A percentile compares a stretch with the other conserved stretches of the same genome.
phyloP scores from a whole-genome alignment of 2,797 vertebrate genomes.

The Hapalemur alaotrensis region DNA sequence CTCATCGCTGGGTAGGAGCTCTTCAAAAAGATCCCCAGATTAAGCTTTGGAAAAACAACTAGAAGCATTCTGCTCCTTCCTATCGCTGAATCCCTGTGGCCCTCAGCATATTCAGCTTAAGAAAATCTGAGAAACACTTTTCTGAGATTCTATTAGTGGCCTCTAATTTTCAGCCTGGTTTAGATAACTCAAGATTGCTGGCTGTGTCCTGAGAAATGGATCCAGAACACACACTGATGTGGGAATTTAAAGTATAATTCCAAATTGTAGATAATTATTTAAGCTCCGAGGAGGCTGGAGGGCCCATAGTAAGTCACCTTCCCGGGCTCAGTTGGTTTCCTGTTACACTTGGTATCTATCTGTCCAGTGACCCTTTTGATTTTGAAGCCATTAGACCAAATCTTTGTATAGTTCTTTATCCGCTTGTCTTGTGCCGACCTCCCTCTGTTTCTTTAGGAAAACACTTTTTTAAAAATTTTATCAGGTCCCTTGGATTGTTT shows the following conservation, averaged over 20 bases:
- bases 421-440: slow-evolving; percentile 30
- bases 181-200: slow-evolving; percentile 64
- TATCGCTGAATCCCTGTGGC: not conserved
- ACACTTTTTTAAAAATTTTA: slow-evolving; percentile 77
- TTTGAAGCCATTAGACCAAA: slow-evolving; percentile 82
- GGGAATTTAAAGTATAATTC: slow-evolving; percentile 79
- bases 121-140: slow-evolving; percentile 41
- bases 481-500: slow-evolving; percentile 69
- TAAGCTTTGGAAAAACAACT: slow-evolving; percentile 67
- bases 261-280: slow-evolving; percentile 80
- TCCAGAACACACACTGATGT: slow-evolving; percentile 79
- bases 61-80: slow-evolving; percentile 51
- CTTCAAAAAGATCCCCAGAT: slow-evolving; percentile 71
- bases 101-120: not conserved
- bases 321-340: slow-evolving; percentile 80
- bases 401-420: slow-evolving; percentile 83
- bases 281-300: slow-evolving; percentile 75
- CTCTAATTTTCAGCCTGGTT: slow-evolving; percentile 67
- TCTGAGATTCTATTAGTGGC: slow-evolving; percentile 61
- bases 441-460: slow-evolving; percentile 79
- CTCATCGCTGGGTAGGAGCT: slow-evolving; percentile 50
- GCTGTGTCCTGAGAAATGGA: slow-evolving; percentile 66
- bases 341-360: slow-evolving; percentile 82
- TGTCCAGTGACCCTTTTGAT: slow-evolving; percentile 83
- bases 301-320: slow-evolving; percentile 78